A percentile compares a stretch with the other conserved stretches of the same genome.
These are phyloP conservation scores for Cyclina sinensis DNA, from an alignment of 1,140 invertebrate genomes.

Conservation along the genomic window DNA sequence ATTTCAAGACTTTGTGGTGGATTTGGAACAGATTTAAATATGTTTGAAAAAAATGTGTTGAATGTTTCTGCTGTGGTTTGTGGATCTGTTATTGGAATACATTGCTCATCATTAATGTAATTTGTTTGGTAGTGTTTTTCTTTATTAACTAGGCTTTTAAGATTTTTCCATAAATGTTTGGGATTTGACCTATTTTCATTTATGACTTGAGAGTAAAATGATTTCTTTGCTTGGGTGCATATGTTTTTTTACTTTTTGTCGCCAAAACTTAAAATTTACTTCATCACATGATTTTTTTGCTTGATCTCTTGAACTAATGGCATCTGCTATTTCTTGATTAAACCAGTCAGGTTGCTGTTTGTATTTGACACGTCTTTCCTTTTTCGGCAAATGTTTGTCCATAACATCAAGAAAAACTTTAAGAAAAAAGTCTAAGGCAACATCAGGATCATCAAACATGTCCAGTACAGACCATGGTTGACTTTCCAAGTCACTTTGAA, in stretches of 20 bases:
- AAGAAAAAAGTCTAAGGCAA: background rate
- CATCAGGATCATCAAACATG: background rate
- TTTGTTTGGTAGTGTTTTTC: background rate
- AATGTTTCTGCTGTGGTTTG: background rate
- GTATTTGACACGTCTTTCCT: background rate
- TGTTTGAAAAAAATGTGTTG: background rate
- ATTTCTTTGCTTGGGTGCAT: background rate
- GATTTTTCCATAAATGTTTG: background rate
- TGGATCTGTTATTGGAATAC: background rate
- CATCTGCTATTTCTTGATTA: background rate
- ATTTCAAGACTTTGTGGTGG: background rate
- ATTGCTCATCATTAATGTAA: background rate
- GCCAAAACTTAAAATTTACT: background rate
- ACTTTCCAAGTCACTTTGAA: background rate
- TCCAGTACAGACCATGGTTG: background rate
- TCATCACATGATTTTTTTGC: background rate
- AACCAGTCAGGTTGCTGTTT: background rate
- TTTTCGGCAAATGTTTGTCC: background rate
- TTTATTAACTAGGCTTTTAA: no score
- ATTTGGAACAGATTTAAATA: background rate
- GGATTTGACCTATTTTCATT: background rate
- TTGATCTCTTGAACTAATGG: background rate
- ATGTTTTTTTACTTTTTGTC: background rate
- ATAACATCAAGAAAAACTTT: background rate
- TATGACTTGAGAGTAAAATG: background rate